A percentile compares a stretch with the other conserved stretches of the same genome.
Evolutionary conservation across 2,888 invertebrate species (phyloP).

Genomic region (Drosophila leonis): DNA sequence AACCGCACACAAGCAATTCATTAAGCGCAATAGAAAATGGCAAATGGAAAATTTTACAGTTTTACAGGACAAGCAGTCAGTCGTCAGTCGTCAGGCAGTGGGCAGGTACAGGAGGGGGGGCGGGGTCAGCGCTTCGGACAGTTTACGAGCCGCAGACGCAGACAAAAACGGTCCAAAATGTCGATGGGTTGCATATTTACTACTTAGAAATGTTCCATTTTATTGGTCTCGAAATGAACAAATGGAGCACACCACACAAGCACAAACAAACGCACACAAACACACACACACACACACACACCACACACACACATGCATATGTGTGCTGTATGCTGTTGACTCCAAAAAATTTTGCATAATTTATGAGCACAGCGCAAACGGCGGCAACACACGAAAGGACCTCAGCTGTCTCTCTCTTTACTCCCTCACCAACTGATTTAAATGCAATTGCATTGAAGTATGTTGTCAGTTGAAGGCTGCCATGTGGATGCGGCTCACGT

Average conservation of each 20-base stretch:
- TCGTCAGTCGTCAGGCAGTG: too few species aligned
- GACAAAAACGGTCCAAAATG: conserved; percentile 55
- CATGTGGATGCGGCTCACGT: conserved; percentile 49
- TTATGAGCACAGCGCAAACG: conserved; percentile 61
- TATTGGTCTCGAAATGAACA: conserved; percentile 84
- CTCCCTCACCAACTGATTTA: conserved; percentile 67
- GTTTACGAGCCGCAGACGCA: conserved; percentile 80
- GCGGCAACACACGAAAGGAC: conserved; percentile 63
- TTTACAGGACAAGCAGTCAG: conserved; percentile 43
- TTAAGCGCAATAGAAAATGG: conserved; percentile 69
- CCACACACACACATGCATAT: conserved; percentile 14
- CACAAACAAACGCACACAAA: conserved; percentile 31
- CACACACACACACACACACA: conserved; percentile 30
- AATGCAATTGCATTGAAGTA: conserved; percentile 79
- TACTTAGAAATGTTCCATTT: conserved; percentile 82
- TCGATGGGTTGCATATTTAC: conserved; percentile 79
- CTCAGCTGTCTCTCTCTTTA: not conserved
- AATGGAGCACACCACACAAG: conserved; percentile 73
- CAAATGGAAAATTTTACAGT: conserved; percentile 62
- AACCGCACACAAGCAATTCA: conserved; percentile 74
- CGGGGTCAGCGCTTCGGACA: conserved; percentile 37
- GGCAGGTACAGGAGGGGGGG: not conserved
- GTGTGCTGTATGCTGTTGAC: conserved; percentile 53
- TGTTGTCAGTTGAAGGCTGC: conserved; percentile 60
- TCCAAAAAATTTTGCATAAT: conserved; percentile 75